Conservation (phyloP, 64 coral and sea anemone genomes). For the Pachyseris speciosa region DNA sequence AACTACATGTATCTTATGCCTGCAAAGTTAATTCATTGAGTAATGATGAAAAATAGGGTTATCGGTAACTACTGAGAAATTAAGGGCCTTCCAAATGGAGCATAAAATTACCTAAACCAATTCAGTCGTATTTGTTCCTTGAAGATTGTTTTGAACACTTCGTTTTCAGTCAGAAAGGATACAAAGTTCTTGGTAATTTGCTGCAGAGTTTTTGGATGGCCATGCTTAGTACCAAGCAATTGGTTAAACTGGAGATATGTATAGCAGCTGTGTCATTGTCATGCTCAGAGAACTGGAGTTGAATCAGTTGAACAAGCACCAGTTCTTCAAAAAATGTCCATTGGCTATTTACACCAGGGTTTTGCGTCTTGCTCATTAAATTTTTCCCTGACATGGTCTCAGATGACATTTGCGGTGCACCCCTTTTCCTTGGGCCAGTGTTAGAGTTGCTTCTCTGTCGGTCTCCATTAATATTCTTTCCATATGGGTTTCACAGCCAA, state of each 20-base stretch:
- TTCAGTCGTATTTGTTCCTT: not conserved
- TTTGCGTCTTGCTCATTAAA: not conserved
- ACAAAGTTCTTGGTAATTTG: not conserved
- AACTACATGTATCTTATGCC: too few relatives aligned
- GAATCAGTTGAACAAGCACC: not conserved
- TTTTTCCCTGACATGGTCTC: not conserved
- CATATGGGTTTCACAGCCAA: conserved; percentile 2
- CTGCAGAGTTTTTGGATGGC: not conserved
- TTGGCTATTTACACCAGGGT: not conserved
- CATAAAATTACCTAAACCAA: not conserved
- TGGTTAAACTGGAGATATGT: not conserved
- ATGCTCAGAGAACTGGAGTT: not conserved
- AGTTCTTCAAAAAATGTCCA: conserved; percentile 16
- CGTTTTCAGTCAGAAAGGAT: not conserved
- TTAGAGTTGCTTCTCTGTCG: not conserved
- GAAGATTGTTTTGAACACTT: not conserved
- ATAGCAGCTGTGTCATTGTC: not conserved
- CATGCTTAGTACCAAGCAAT: not conserved
- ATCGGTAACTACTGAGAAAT: conserved; percentile 8
- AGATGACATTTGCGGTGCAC: not conserved
- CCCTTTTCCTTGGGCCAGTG: not conserved
- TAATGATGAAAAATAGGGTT: conserved; percentile 37
- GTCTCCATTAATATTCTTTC: not conserved
- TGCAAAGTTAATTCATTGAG: conserved; percentile 22
- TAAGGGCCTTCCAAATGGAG: not conserved